Evolutionary conservation across 1,140 invertebrate species (phyloP).

Genomic region (Aphaenogaster rudis): DNA sequence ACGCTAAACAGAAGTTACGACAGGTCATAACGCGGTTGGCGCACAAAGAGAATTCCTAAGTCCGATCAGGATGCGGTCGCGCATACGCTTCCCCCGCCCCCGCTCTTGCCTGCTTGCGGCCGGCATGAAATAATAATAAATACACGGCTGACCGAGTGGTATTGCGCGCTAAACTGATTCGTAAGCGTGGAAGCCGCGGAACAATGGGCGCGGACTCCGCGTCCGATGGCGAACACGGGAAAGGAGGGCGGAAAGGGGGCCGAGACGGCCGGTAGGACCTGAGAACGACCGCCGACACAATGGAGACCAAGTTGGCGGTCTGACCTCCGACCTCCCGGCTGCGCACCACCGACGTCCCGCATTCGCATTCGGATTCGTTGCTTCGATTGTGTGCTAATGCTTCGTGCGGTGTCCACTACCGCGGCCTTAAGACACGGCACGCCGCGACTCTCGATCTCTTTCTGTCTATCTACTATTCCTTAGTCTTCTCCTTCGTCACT

Average conservation of each 20-base stretch:
- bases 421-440: constrained; percentile 64
- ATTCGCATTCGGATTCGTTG: constrained; percentile 83
- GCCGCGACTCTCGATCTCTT: constrained; percentile 44
- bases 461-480: constrained; percentile 41
- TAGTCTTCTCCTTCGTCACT: constrained; percentile 19
- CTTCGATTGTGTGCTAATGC: constrained; percentile 87
- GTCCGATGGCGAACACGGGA: constrained; percentile 56
- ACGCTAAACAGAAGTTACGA: constrained; percentile 15
- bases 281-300: constrained; percentile 82
- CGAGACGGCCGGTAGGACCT: constrained; percentile 53
- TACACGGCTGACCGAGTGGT: constrained; percentile 75
- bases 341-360: constrained; percentile 79
- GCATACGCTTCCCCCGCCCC: constrained; percentile 38
- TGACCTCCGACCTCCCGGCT: constrained; percentile 83
- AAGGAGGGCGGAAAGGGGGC: constrained; percentile 64
- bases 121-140: constrained; percentile 76
- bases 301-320: constrained; percentile 85
- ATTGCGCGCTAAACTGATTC: constrained; percentile 81
- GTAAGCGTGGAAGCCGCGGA: constrained; percentile 85
- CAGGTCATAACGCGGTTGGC: background rate
- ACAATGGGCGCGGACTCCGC: constrained; percentile 80
- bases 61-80: constrained; percentile 30
- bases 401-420: constrained; percentile 77
- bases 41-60: constrained; percentile 66
- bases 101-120: constrained; percentile 1